Evolutionary conservation across 2,888 invertebrate species (phyloP).

Genomic region (Exocentrus adspersus): DNA sequence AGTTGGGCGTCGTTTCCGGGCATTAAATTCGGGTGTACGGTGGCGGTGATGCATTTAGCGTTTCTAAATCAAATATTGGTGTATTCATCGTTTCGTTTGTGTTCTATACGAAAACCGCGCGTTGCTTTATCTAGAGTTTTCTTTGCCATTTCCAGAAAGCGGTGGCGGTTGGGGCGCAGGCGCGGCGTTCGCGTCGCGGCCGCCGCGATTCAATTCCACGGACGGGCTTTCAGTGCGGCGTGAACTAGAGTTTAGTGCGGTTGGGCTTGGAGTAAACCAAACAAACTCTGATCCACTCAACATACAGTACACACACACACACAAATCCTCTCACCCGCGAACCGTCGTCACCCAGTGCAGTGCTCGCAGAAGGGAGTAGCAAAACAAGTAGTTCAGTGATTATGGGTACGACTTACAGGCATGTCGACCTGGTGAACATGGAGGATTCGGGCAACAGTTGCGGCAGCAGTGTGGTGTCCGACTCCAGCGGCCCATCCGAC

Average conservation of each 20-base stretch:
- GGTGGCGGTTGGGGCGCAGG: constrained; percentile 9
- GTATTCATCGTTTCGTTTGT: background rate
- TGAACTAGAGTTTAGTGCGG: constrained; percentile 39
- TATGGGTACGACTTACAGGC: constrained; percentile 61
- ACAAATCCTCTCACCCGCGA: constrained; percentile 10
- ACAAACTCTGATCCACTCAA: too few relatives aligned
- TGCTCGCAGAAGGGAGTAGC: constrained; percentile 6
- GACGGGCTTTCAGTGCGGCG: constrained; percentile 40
- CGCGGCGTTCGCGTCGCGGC: constrained; percentile 26
- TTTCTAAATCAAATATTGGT: too few relatives aligned
- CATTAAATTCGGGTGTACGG: too few relatives aligned
- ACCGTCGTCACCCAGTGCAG: constrained; percentile 27
- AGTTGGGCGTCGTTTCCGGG: too few relatives aligned
- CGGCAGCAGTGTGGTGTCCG: constrained; percentile 63
- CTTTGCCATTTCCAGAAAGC: constrained; percentile 42
- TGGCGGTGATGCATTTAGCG: too few relatives aligned
- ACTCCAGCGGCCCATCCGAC: constrained; percentile 59
- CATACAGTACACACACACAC: background rate
- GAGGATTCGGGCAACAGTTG: constrained; percentile 64
- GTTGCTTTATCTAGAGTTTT: constrained; percentile 33
- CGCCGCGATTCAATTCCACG: constrained; percentile 26
- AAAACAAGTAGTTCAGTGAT: constrained; percentile 45
- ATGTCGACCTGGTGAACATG: constrained; percentile 59
- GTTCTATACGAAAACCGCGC: background rate
- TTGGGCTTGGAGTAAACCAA: constrained; percentile 17